Base-by-base conservation (phyloP, 2,113 vertebrate species). In the Stomatorhinus ivindoensis region DNA sequence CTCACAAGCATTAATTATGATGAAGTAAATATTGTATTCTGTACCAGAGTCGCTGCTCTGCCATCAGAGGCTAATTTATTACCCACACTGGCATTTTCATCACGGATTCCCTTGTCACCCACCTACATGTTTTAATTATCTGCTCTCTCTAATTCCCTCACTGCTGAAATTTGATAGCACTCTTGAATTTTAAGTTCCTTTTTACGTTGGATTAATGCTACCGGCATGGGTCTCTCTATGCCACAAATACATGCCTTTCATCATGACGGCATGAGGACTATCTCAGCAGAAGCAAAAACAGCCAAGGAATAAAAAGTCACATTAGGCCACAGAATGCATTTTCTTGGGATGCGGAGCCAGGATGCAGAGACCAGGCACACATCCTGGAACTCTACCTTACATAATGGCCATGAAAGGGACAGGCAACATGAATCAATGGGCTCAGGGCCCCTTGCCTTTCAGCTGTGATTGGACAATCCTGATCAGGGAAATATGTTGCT, bases 1-100 rank as follows among this genome's bases (percentile, higher is more conserved):
- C 73, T 42, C 35, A 80, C 73, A 80, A 80, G 73, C 73, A 80
- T 80, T 80, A 80, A 80, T 80, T 80, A 80, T 80, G 73, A 42
- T 80, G 27, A 76, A 76, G 69, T 65, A 65, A 65, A 65, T 76
- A 76, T 76, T 76, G 31, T 80, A 80, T 80, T 39, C 73, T 42
- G 35, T 80, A 80, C 73, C 13, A 8, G 35, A 80, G 73, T 42
- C 73, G 3, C 35, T 21, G 35, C 35, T 80, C 31, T 39, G 73
- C 35, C 73, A 42, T 80, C 17, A 80, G 73, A 80, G 73, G 73
- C 73, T 80, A 80, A 80, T 80, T 35, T 80, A 80, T 80, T 80
- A 80, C 31, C 35, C 31, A 19, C 35, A 39, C 35, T 80, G 35
- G 31, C 35, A 80, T 80, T 80, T 80, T 80, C 73, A 80, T 80